Percentiles rank a stretch among this genome's conserved stretches.
Evolutionary conservation across 2,888 invertebrate species (phyloP).

Genomic region (Mesorhabditis spiculigera): DNA sequence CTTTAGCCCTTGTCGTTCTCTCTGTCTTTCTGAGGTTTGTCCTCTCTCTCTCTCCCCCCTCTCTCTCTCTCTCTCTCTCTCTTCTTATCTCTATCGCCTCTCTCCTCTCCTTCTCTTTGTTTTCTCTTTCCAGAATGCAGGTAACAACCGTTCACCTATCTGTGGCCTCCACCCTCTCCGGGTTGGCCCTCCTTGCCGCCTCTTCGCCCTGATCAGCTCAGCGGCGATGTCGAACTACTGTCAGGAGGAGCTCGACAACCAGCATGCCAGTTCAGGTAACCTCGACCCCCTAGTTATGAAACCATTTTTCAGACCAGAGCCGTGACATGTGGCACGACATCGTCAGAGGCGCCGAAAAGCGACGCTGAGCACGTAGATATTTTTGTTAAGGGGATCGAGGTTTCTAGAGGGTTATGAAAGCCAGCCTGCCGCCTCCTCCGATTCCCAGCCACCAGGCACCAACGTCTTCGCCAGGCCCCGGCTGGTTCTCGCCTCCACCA

Average conservation of each 20-base stretch:
- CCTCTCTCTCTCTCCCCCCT: too few species aligned
- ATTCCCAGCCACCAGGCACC: too few species aligned
- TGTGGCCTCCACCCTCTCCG: slow-evolving; percentile 33
- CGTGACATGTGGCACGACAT: slow-evolving; percentile 54
- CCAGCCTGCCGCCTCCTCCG: too few species aligned
- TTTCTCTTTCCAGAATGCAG: slow-evolving; percentile 23
- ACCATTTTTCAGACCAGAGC: slow-evolving; percentile 14
- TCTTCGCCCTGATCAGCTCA: slow-evolving; percentile 34
- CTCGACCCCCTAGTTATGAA: not conserved
- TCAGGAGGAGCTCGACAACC: slow-evolving; percentile 34
- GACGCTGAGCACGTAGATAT: too few species aligned
- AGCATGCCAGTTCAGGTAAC: slow-evolving; percentile 35
- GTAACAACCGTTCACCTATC: slow-evolving; percentile 40
- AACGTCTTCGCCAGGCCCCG: too few species aligned
- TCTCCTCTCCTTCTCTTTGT: not conserved
- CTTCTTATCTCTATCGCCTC: too few species aligned
- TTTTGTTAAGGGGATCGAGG: too few species aligned
- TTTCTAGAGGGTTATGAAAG: too few species aligned
- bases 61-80: too few species aligned
- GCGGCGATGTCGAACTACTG: slow-evolving; percentile 35
- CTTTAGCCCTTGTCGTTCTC: too few species aligned
- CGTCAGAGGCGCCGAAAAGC: slow-evolving; percentile 30
- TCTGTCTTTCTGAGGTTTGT: too few species aligned
- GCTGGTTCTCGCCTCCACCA: too few species aligned
- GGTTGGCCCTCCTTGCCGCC: slow-evolving; percentile 33